Evolutionary conservation across 1,140 invertebrate genomes (phyloP), one percentile per base, ranked within the genome.

Genomic region (Laodelphax striatellus): DNA sequence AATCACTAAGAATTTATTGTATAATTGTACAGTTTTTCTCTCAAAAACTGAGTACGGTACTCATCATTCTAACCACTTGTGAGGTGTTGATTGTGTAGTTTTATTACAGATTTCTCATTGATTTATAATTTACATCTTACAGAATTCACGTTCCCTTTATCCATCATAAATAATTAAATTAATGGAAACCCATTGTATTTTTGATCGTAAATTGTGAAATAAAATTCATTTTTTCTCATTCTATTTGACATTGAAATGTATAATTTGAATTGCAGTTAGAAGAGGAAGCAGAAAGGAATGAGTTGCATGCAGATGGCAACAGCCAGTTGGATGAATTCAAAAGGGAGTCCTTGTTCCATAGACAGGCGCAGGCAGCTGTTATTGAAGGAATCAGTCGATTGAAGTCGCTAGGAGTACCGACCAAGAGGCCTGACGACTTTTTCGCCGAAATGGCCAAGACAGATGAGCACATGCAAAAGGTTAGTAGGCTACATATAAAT

Each of bases 401-500:
- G 5, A 84, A 91, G 52, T 80, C 83, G 62, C 69, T 93, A 3
- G 82, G 81, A 21, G 77, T 97, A 42, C 76, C 81, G 0, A 96
- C 92, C 0, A 86, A 82, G 69, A 79, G 83, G 73, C 97, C 97
- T 0, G 87, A 92, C 31, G 96, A 98, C 76, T 99, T 97, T 75
- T 98, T 97, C 77, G 97, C 96, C 0, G 90, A 99, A 80, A 99
- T 99, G 97, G 92, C 92, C 2, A 99, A 99, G 73, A 82, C 90
- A 53, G 97, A 99, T 76, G 80, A 83, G 43, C 97, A 99, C 65
- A 99, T 99, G 97, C 91, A 97, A 69, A 97, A 95, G 74, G 82
- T 85, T 60, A 63, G 43, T 53, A 46, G n/a, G n/a, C n/a, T n/a
- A n/a, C n/a, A n/a, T n/a, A 44, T n/a, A 11, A 19, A 28, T 53